Base-by-base conservation (phyloP, 2,113 vertebrate species). In the Platysternon megacephalum region DNA sequence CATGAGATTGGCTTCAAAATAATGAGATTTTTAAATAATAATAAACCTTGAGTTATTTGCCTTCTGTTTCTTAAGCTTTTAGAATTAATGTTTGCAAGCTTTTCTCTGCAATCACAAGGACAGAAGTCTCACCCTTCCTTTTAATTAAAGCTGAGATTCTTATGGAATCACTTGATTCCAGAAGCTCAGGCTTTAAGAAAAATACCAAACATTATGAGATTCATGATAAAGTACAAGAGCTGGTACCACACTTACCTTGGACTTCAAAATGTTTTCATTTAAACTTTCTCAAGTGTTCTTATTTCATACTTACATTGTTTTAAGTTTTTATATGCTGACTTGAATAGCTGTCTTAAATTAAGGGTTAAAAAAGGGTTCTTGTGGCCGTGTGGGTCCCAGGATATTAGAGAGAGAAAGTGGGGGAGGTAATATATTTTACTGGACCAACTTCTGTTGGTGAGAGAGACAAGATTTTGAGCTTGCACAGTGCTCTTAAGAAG, bases 331-430 rank as follows among this genome's bases (percentile, higher is more conserved):
- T 87, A 81, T 91, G 29, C 2, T 0, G 82, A 29, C 78, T 11
- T 53, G 35, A 9, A 61, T 83, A 83, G 46, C 93, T 56, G 11
- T 91, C 84, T 92, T 95, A 79, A 52, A 48, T 32, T 92, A 82
- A 61, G 72, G 91, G 13, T 88, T 74, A 84, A 94, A 96, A 94
- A 90, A 0, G 44, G 95, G 93, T 95, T 94, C 14, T 17, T n/a
- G 61, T 65, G 14, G 32, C 13, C 7, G 9, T 68, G 65, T 68
- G n/a, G 65, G 35, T n/a, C 65, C 35, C 65, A 68, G 35, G 65
- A n/a, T 68, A n/a, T 68, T n/a, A n/a, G 32, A 9, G 35, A n/a
- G 65, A n/a, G 16, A 68, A 32, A 9, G 35, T 39, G 65, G 8
- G 65, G 17, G 35, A n/a, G 35, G 16, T n/a, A 35, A 68, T 68